Evolutionary conservation across 2,888 invertebrate species (phyloP).

Genomic region (Calameuta idolon): DNA sequence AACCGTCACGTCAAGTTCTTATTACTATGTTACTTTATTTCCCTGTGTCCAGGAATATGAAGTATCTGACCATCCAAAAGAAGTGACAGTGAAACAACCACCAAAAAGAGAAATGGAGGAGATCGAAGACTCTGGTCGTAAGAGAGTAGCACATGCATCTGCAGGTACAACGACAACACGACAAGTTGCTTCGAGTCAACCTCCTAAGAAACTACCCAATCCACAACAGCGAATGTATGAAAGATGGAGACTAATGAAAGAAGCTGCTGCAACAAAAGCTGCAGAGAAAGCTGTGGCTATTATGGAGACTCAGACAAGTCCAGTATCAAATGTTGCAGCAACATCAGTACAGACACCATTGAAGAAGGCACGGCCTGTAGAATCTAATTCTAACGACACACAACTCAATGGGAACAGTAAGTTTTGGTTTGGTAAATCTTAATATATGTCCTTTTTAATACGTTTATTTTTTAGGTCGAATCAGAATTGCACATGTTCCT

Average conservation of each 20-base stretch:
- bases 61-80: slow-evolving; percentile 55
- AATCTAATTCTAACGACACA: slow-evolving; percentile 25
- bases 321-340: slow-evolving; percentile 13
- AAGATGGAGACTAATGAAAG: slow-evolving; percentile 58
- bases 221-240: slow-evolving; percentile 62
- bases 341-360: neutral
- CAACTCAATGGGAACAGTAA: slow-evolving; percentile 58
- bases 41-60: slow-evolving; percentile 56
- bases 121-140: slow-evolving; percentile 68
- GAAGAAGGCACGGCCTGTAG: neutral
- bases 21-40: slow-evolving; percentile 10
- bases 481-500: slow-evolving; percentile 83
- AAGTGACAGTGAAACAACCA: slow-evolving; percentile 38
- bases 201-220: slow-evolving; percentile 45
- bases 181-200: slow-evolving; percentile 46
- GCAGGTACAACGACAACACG: slow-evolving; percentile 47
- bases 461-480: slow-evolving; percentile 45
- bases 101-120: slow-evolving; percentile 46
- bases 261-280: slow-evolving; percentile 50
- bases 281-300: slow-evolving; percentile 33
- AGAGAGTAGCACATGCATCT: slow-evolving; percentile 78
- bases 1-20: neutral
- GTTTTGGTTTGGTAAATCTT: slow-evolving; percentile 4
- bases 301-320: slow-evolving; percentile 7
- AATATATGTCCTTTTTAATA: slow-evolving; percentile 2